A percentile compares a stretch with the other conserved stretches of the same genome.
These are phyloP conservation scores for Sitodiplosis mosellana DNA, from an alignment of 1,140 invertebrate genomes.

Conservation along the genomic window DNA sequence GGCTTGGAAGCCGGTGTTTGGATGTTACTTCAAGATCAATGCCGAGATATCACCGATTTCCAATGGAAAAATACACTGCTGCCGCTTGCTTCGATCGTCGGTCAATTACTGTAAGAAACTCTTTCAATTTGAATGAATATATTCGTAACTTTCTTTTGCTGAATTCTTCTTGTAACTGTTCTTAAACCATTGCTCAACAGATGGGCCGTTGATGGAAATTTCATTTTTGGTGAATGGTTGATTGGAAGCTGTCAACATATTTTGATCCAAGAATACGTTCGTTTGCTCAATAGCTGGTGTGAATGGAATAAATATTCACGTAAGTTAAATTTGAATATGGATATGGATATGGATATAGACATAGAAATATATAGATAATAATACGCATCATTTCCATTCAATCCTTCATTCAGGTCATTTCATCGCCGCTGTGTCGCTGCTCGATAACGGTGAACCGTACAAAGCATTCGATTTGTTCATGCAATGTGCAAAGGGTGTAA, in stretches of 20 bases:
- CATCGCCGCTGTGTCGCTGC: slow-evolving; percentile 41
- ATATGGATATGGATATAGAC: no score
- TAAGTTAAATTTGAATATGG: no score
- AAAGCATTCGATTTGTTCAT: slow-evolving; percentile 61
- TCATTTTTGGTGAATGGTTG: slow-evolving; percentile 65
- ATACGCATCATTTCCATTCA: not conserved
- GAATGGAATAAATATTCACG: slow-evolving; percentile 59
- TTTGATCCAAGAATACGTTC: slow-evolving; percentile 61
- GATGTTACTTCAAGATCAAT: slow-evolving; percentile 8
- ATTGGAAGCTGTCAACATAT: slow-evolving; percentile 52
- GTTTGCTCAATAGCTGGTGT: slow-evolving; percentile 62
- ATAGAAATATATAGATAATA: no score
- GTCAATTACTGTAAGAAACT: slow-evolving; percentile 35
- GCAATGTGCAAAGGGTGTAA: slow-evolving; percentile 50
- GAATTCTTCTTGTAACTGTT: not conserved
- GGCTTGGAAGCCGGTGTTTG: slow-evolving; percentile 15
- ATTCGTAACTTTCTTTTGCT: no score
- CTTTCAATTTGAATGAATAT: no score
- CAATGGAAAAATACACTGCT: slow-evolving; percentile 34
- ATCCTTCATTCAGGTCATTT: slow-evolving; percentile 38
- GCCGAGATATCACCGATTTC: slow-evolving; percentile 2
- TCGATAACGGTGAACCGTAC: slow-evolving; percentile 46
- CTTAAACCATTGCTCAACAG: slow-evolving; percentile 19
- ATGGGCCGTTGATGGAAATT: slow-evolving; percentile 61
- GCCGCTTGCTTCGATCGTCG: slow-evolving; percentile 29